Conservation (phyloP, 2,888 invertebrate species). For the Halocaridina rubra region DNA sequence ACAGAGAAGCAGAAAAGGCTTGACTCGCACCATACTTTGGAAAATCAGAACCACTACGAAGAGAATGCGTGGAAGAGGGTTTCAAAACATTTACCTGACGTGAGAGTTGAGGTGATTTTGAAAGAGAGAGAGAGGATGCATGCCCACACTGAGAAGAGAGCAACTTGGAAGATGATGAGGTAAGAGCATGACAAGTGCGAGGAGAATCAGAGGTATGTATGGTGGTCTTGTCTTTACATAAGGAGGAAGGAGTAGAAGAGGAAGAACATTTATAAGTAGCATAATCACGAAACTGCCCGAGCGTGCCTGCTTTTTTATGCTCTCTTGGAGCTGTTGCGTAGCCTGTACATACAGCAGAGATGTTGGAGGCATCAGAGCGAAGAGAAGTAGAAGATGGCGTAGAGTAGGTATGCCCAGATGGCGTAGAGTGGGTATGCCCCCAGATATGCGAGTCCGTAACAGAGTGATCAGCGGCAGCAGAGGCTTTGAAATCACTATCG, state of each 20-base stretch:
- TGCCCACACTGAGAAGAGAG: conserved; percentile 17
- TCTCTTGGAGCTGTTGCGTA: conserved; percentile 13
- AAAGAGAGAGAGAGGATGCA: conserved; percentile 2
- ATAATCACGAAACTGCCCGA: conserved; percentile 36
- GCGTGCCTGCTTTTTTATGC: conserved; percentile 26
- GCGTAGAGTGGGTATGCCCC: conserved; percentile 9
- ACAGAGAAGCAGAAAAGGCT: conserved; percentile 56
- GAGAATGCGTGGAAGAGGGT: background rate
- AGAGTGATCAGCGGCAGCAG: background rate
- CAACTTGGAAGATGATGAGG: conserved; percentile 2
- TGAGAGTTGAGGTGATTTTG: background rate
- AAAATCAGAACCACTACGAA: conserved; percentile 4
- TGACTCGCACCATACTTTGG: conserved; percentile 59
- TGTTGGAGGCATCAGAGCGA: conserved; percentile 10
- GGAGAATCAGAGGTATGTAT: conserved; percentile 13
- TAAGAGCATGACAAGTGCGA: conserved; percentile 19
- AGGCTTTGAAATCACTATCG: background rate
- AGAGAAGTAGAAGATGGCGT: conserved; percentile 15
- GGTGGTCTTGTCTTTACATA: conserved; percentile 9
- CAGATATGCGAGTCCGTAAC: conserved; percentile 5
- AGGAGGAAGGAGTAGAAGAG: conserved; percentile 4
- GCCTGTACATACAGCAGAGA: conserved; percentile 32
- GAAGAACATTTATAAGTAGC: no score
- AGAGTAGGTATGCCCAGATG: no score
- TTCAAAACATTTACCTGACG: conserved; percentile 15